Conservation (phyloP, 1,140 invertebrate species). For the Lamellibrachia luymesi region DNA sequence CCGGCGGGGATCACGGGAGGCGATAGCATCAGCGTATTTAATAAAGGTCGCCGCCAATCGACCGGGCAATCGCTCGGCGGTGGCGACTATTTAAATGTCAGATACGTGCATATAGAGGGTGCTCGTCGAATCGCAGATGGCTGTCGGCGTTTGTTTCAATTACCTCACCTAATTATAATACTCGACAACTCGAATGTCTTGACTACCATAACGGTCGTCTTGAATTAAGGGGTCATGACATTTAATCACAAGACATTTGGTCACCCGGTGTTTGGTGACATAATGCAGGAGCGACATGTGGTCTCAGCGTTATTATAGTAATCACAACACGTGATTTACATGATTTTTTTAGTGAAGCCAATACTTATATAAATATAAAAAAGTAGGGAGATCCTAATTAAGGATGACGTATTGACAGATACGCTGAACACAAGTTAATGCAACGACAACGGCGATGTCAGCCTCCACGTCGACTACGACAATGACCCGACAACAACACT, state of each 20-base stretch:
- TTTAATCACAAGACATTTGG: no score
- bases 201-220: not conserved
- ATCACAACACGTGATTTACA: no score
- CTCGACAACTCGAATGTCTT: not conserved
- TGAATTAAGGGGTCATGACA: no score
- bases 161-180: not conserved
- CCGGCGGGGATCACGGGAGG: not conserved
- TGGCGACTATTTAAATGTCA: not conserved
- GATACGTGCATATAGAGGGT: not conserved
- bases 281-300: no score
- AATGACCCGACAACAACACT: not conserved
- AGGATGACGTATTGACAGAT: not conserved
- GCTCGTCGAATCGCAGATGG: not conserved
- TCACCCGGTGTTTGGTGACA: no score
- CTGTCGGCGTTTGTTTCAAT: not conserved
- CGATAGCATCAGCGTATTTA: not conserved
- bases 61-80: not conserved
- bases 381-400: not conserved
- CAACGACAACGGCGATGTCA: not conserved
- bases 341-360: no score
- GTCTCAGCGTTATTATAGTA: no score
- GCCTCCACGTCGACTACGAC: not conserved
- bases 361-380: no score
- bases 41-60: conserved; percentile 3
- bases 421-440: no score